These are phyloP conservation scores for Coptotermes formosanus DNA, from an alignment of 1,140 invertebrate species.

Conservation along the genomic window DNA sequence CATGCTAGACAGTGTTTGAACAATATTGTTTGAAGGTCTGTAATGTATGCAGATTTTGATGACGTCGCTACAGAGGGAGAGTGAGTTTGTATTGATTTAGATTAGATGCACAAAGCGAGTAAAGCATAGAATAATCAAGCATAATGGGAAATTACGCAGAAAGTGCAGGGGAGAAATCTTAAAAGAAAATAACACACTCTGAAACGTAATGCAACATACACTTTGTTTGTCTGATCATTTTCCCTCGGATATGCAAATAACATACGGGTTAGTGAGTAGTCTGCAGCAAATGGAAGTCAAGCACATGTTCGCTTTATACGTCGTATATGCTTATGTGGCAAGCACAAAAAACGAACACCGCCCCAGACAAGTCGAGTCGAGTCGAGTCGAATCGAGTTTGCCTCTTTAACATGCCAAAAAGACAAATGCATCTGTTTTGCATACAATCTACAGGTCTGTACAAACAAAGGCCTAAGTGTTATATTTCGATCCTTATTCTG, in stretches of 20 bases:
- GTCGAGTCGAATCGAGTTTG: no score
- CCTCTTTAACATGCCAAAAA: no score
- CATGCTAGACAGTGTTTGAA: not conserved
- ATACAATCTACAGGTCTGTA: no score
- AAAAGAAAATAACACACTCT: not conserved
- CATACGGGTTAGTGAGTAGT: not conserved
- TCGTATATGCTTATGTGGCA: not conserved
- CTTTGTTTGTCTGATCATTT: not conserved
- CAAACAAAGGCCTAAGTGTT: no score
- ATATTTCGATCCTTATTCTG: no score
- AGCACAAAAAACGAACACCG: no score
- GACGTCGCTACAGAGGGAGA: not conserved
- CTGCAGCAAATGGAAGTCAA: no score
- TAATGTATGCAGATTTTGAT: conserved; percentile 14
- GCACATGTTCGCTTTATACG: not conserved
- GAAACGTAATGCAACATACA: not conserved
- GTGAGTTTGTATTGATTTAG: not conserved
- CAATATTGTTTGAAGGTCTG: conserved; percentile 18
- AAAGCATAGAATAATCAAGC: not conserved
- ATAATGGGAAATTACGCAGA: not conserved
- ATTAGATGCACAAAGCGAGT: not conserved
- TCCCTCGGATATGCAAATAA: not conserved
- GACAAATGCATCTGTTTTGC: no score
- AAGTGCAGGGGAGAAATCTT: not conserved
- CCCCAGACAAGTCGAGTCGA: no score